Evolutionary conservation across 2,888 invertebrate species (phyloP), one percentile per base, ranked within the genome.

Genomic region (Cancer borealis): DNA sequence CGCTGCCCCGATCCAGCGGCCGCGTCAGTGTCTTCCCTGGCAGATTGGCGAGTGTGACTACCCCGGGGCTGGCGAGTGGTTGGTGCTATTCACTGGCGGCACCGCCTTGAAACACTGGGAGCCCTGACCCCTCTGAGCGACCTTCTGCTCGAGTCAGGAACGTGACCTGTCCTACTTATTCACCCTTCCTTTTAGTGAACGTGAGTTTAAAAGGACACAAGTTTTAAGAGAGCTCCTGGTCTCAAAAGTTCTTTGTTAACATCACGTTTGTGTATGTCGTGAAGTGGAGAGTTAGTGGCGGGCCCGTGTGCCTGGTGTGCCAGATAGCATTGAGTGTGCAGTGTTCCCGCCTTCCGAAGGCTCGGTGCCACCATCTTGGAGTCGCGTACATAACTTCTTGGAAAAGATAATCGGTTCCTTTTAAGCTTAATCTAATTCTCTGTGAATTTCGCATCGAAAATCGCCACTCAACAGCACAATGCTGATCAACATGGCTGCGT

Each of bases 401-500:
- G 87, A 88, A 92, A 92, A 92, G 87, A 84, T 30, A 84, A 39
- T 10, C 39, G 91, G 79, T 91, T 66, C 66, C 12, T 91, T 60
- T 60, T 26, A 90, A 90, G 49, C 30, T 90, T 39, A 60, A 89
- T 91, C 17, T 79, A 73, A 92, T 47, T 26, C n/a, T 45, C 39
- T 87, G 60, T n/a, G 30, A 39, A 92, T 21, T 87, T 47, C 73
- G 47, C 88, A 60, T 88, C 39, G 60, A 92, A 92, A 92, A 92
- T 79, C 45, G 46, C 47, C 84, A 54, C 39, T n/a, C 91, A 88
- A 93, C 94, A 66, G 88, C 95, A 95, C 93, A 54, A 95, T 95
- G 95, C 95, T 95, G 94, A 95, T 95, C 93, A 95, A 95, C 94
- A 95, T 95, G 95, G 95, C 95, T 88, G 94, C 95, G 5, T 95